Conservation (phyloP, 23 tunicate genomes). For the Styela plicata region DNA sequence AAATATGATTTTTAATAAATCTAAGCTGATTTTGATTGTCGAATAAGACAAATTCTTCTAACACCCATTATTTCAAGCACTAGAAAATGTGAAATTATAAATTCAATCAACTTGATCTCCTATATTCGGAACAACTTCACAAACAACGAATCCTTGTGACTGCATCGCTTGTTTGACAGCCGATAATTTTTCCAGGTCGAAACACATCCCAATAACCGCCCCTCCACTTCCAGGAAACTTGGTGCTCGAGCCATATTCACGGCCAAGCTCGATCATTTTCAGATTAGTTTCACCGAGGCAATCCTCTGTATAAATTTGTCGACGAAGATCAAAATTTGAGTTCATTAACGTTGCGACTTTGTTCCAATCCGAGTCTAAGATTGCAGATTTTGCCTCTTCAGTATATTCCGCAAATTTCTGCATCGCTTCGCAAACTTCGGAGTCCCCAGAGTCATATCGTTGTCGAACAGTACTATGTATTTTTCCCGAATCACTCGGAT, state of each 20-base stretch:
- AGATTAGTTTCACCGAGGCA: slow-evolving; percentile 63
- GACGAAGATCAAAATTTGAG: slow-evolving; percentile 67
- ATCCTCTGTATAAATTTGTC: slow-evolving; percentile 53
- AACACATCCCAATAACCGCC: slow-evolving; percentile 81
- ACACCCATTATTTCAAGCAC: no score
- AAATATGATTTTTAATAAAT: no score
- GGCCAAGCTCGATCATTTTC: slow-evolving; percentile 63
- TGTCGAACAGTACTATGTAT: slow-evolving; percentile 78
- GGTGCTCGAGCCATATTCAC: slow-evolving; percentile 51
- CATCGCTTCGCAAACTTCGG: slow-evolving; percentile 66
- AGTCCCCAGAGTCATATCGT: slow-evolving; percentile 65
- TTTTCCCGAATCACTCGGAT: slow-evolving; percentile 91
- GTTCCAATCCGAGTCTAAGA: slow-evolving; percentile 58
- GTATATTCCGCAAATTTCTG: slow-evolving; percentile 57
- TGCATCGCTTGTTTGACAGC: slow-evolving; percentile 55
- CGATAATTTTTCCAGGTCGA: slow-evolving; percentile 22
- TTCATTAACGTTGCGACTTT: slow-evolving; percentile 54
- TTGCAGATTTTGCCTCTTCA: slow-evolving; percentile 55
- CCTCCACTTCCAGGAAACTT: slow-evolving; percentile 98
- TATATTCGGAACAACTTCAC: slow-evolving; percentile 61
- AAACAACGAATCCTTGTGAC: slow-evolving; percentile 63
- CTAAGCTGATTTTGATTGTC: no score
- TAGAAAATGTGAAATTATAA: no score
- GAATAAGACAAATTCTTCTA: no score
- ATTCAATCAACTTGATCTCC: not conserved